Conservation (phyloP, 1,140 invertebrate species). For the Dendrolimus punctatus region DNA sequence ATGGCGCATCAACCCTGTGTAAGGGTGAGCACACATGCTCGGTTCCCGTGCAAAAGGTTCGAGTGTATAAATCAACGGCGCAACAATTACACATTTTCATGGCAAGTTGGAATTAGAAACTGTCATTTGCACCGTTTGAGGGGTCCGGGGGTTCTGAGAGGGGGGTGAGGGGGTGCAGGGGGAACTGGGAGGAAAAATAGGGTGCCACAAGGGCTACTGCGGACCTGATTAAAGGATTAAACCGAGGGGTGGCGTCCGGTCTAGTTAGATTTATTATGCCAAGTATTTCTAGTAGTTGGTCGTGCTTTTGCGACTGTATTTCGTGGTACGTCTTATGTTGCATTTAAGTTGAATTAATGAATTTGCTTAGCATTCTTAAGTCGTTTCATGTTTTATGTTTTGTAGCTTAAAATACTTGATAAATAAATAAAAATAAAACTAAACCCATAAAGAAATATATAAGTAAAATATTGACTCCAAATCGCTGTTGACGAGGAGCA, state of each 20-base stretch:
- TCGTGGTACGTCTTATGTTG: too few relatives aligned
- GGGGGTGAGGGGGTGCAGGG: conserved; percentile 25
- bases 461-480: too few relatives aligned
- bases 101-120: conserved; percentile 73
- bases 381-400: too few relatives aligned
- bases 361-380: too few relatives aligned
- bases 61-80: conserved; percentile 66
- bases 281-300: conserved; percentile 66
- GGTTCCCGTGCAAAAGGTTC: conserved; percentile 37
- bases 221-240: conserved; percentile 70
- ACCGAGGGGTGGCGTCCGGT: conserved; percentile 58
- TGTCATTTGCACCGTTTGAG: conserved; percentile 72
- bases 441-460: too few relatives aligned
- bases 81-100: conserved; percentile 72
- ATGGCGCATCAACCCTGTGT: too few relatives aligned
- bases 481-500: too few relatives aligned
- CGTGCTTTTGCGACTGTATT: conserved; percentile 18
- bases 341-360: too few relatives aligned
- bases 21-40: conserved; percentile 24
- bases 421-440: too few relatives aligned
- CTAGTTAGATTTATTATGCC: conserved; percentile 67
- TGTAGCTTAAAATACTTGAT: too few relatives aligned
- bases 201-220: conserved; percentile 61
- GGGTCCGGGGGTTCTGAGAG: conserved; percentile 25
- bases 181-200: conserved; percentile 61